These are phyloP conservation scores for Apamea anceps DNA, from an alignment of 2,888 invertebrate species.

Conservation along the genomic window DNA sequence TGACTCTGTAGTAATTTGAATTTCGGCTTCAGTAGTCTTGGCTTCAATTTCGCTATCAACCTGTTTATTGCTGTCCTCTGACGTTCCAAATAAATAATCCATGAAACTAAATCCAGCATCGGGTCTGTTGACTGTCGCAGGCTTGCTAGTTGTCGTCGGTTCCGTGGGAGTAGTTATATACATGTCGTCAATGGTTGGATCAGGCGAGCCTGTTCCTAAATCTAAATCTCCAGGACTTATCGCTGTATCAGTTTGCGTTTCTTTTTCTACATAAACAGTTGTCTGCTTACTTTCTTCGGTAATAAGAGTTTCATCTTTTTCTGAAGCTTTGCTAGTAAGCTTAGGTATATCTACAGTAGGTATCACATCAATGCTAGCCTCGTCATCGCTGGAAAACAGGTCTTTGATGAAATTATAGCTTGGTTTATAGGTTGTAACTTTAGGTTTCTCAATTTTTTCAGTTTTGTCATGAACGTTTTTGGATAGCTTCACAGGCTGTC, in stretches of 20 bases:
- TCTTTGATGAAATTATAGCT: conserved; percentile 78
- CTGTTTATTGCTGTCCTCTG: conserved; percentile 73
- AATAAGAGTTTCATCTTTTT: conserved; percentile 60
- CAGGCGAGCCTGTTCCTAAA: conserved; percentile 83
- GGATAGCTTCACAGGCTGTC: conserved; percentile 73
- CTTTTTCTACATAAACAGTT: conserved; percentile 66
- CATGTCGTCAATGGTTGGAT: conserved; percentile 80
- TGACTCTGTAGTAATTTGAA: conserved; percentile 74
- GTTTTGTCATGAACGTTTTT: conserved; percentile 76
- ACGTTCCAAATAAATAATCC: conserved; percentile 85
- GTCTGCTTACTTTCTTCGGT: conserved; percentile 62
- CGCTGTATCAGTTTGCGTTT: conserved; percentile 72
- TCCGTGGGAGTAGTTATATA: conserved; percentile 79
- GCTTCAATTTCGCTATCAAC: conserved; percentile 67
- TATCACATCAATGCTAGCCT: conserved; percentile 72
- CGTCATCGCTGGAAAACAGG: conserved; percentile 76
- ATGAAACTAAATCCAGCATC: conserved; percentile 82
- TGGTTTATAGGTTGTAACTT: conserved; percentile 85
- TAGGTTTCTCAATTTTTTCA: conserved; percentile 74
- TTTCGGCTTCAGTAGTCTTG: conserved; percentile 61
- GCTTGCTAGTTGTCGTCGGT: conserved; percentile 74
- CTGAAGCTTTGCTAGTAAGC: conserved; percentile 63
- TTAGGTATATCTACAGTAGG: conserved; percentile 80
- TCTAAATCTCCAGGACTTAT: conserved; percentile 83
- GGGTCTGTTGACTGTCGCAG: conserved; percentile 74